These are phyloP conservation scores for Nycticorax nycticorax DNA, from an alignment of 2,113 vertebrate species.

Conservation along the genomic window DNA sequence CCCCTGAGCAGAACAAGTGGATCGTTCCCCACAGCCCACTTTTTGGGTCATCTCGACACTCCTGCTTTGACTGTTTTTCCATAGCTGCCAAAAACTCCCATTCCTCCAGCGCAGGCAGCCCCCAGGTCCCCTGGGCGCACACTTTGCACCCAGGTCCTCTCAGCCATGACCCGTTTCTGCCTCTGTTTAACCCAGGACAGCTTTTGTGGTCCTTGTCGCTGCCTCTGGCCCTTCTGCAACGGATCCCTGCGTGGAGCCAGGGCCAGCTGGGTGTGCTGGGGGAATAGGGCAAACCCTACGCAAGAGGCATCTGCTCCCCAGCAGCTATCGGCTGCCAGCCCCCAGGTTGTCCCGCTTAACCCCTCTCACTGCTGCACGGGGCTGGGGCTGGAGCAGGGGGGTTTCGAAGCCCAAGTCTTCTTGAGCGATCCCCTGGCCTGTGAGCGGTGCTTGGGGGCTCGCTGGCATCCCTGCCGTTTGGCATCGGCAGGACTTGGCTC, in stretches of 20 bases:
- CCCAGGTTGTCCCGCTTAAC: neutral
- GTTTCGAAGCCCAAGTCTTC: neutral
- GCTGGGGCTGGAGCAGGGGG: neutral
- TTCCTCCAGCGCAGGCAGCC: too few relatives aligned
- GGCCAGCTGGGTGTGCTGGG: neutral
- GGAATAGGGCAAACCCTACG: neutral
- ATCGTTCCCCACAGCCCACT: neutral
- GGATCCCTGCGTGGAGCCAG: neutral
- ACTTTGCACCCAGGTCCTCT: neutral
- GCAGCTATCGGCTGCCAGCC: neutral
- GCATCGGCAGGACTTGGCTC: slow-evolving; percentile 14
- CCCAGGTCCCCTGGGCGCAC: too few relatives aligned
- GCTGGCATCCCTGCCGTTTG: neutral
- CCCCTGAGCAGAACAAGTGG: neutral
- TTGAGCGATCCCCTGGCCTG: neutral
- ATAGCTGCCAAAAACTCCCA: accelerated
- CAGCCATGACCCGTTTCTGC: neutral
- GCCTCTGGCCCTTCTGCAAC: neutral
- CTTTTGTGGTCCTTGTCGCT: neutral
- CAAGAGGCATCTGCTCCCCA: neutral
- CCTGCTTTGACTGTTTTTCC: neutral
- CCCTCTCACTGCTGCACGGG: neutral
- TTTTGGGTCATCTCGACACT: neutral
- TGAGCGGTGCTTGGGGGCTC: neutral
- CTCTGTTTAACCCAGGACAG: neutral